Evolutionary conservation across 2,888 invertebrate genomes (phyloP).

Genomic region (Linyphia triangularis): DNA sequence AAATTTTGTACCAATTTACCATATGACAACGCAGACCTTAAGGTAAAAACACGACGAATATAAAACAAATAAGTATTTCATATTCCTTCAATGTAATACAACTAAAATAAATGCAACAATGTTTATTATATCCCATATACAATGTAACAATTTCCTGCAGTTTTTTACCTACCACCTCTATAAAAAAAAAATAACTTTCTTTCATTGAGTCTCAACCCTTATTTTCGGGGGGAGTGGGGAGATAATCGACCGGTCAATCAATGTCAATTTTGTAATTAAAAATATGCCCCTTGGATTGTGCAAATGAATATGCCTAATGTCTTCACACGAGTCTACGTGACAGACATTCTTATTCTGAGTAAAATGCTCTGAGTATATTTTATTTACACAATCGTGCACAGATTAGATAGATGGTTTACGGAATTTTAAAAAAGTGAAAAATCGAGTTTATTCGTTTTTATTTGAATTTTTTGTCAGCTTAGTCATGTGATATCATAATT

Average conservation of each 20-base stretch:
- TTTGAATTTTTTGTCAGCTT: no score
- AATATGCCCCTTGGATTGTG: constrained; percentile 21
- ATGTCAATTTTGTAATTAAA: constrained; percentile 49
- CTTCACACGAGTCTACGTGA: not conserved
- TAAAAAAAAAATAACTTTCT: not conserved
- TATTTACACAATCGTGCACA: no score
- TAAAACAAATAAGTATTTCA: no score
- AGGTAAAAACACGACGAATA: no score
- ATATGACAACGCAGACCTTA: no score
- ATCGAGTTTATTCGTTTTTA: no score
- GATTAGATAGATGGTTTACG: no score
- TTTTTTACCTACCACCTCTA: not conserved
- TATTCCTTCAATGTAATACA: not conserved
- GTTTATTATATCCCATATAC: not conserved
- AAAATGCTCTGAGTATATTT: no score
- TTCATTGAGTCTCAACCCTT: not conserved
- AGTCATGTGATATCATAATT: no score
- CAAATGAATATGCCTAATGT: constrained; percentile 9
- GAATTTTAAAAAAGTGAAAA: no score
- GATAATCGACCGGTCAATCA: constrained; percentile 30
- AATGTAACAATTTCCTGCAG: not conserved
- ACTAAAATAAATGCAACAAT: not conserved
- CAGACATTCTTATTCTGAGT: no score
- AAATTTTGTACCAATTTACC: no score
- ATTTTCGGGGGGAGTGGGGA: not conserved